These are phyloP conservation scores for Leptinotarsa tumamoca DNA, from an alignment of 2,888 invertebrate genomes.

Conservation along the genomic window DNA sequence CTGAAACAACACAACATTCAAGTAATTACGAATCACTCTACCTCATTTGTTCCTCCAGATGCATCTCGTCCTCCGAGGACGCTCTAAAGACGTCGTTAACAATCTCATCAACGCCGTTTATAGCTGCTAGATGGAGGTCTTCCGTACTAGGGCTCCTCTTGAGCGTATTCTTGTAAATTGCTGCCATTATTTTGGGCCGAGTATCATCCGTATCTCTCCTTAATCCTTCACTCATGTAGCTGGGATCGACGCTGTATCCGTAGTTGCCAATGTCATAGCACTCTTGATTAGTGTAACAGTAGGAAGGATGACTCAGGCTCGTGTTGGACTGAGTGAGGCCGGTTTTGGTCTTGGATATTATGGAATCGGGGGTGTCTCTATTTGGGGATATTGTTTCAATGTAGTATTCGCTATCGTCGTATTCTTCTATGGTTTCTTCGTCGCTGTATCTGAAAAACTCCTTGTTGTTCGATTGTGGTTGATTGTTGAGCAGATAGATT, in stretches of 20 bases:
- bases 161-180: conserved; percentile 75
- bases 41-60: conserved; percentile 66
- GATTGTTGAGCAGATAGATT: too few species aligned
- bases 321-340: conserved; percentile 65
- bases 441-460: conserved; percentile 59
- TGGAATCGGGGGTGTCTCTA: conserved; percentile 61
- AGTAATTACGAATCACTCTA: conserved; percentile 56
- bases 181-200: conserved; percentile 79
- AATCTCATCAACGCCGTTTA: conserved; percentile 53
- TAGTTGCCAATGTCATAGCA: conserved; percentile 81
- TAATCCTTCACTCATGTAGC: conserved; percentile 51
- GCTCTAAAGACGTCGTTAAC: conserved; percentile 16
- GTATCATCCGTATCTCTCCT: conserved; percentile 67
- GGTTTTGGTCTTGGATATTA: conserved; percentile 63
- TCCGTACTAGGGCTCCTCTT: conserved; percentile 49
- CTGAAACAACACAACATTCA: too few species aligned
- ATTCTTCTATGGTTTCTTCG: conserved; percentile 60
- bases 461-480: background rate
- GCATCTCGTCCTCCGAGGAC: conserved; percentile 53
- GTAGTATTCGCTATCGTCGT: conserved; percentile 60
- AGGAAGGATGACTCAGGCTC: conserved; percentile 81
- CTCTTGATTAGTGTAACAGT: conserved; percentile 84
- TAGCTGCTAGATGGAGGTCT: conserved; percentile 56
- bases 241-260: conserved; percentile 73
- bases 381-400: conserved; percentile 59